Evolutionary conservation across 1,140 invertebrate genomes (phyloP).

Genomic region (Euglossa dilemma): DNA sequence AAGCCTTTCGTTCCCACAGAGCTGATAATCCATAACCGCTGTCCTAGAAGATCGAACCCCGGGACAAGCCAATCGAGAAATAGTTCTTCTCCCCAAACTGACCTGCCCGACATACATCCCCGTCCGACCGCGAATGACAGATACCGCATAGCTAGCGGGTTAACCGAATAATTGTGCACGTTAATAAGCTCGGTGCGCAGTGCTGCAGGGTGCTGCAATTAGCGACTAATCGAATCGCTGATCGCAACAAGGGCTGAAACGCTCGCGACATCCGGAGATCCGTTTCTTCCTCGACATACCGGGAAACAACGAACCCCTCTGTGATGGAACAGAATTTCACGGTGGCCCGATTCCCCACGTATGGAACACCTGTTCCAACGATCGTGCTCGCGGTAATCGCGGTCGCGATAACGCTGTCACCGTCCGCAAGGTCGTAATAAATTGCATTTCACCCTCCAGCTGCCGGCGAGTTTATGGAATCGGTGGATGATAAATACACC

Average conservation of each 20-base stretch:
- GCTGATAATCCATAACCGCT: too few relatives aligned
- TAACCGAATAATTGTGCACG: too few relatives aligned
- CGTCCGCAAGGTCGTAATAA: slow-evolving; percentile 22
- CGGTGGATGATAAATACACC: neutral
- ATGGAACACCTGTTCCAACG: neutral
- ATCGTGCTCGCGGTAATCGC: slow-evolving; percentile 32
- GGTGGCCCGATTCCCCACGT: neutral
- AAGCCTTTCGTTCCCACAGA: too few relatives aligned
- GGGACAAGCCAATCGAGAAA: neutral
- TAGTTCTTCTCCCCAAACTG: neutral
- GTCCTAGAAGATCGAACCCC: neutral
- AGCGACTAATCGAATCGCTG: neutral
- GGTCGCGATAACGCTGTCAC: slow-evolving; percentile 5
- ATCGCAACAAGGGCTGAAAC: neutral
- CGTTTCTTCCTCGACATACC: neutral
- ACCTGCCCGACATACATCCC: too few relatives aligned
- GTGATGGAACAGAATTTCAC: neutral
- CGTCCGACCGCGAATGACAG: too few relatives aligned
- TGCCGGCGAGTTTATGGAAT: slow-evolving; percentile 1
- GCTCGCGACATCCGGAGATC: neutral
- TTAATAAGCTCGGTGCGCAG: slow-evolving; percentile 4
- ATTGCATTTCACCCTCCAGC: slow-evolving; percentile 31
- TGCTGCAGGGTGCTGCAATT: neutral
- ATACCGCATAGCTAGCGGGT: too few relatives aligned
- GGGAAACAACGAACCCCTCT: slow-evolving; percentile 23